Conservation (phyloP, 1,140 invertebrate species). For the Maconellicoccus hirsutus region DNA sequence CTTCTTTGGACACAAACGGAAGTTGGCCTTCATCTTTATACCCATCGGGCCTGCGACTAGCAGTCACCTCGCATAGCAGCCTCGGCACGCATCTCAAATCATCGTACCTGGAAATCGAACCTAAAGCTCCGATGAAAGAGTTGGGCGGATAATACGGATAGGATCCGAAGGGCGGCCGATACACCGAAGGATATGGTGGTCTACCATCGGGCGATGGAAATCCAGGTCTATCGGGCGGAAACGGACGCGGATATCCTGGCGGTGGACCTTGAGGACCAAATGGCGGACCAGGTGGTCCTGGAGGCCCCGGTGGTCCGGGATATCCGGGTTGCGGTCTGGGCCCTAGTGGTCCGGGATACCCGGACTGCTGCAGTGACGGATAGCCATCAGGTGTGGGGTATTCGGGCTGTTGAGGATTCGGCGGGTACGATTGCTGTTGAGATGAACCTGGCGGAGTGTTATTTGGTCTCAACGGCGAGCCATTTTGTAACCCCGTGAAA, state of each 20-base stretch:
- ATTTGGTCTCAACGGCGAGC: not conserved
- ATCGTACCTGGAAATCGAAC: conserved; percentile 59
- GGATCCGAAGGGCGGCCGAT: conserved; percentile 12
- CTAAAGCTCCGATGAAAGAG: conserved; percentile 44
- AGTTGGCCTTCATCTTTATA: conserved; percentile 34
- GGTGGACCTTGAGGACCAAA: not conserved
- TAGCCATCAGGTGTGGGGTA: too few species aligned
- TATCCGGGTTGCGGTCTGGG: too few species aligned
- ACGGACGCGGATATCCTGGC: not conserved
- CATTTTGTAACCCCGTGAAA: not conserved
- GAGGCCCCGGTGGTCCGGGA: too few species aligned
- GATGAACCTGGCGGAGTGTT: not conserved
- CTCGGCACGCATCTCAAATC: conserved; percentile 62
- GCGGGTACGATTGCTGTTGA: too few species aligned
- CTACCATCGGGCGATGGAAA: not conserved
- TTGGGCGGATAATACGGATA: conserved; percentile 21
- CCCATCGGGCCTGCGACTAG: conserved; percentile 37
- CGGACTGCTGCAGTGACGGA: too few species aligned
- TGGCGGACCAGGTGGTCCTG: not conserved
- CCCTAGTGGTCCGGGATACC: too few species aligned
- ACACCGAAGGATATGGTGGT: not conserved
- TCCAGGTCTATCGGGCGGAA: not conserved
- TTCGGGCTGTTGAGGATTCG: too few species aligned
- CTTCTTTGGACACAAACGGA: conserved; percentile 47
- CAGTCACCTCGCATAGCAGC: conserved; percentile 61